Base-by-base conservation (phyloP, 2,888 invertebrate species). In the Strigamia maritima region DNA sequence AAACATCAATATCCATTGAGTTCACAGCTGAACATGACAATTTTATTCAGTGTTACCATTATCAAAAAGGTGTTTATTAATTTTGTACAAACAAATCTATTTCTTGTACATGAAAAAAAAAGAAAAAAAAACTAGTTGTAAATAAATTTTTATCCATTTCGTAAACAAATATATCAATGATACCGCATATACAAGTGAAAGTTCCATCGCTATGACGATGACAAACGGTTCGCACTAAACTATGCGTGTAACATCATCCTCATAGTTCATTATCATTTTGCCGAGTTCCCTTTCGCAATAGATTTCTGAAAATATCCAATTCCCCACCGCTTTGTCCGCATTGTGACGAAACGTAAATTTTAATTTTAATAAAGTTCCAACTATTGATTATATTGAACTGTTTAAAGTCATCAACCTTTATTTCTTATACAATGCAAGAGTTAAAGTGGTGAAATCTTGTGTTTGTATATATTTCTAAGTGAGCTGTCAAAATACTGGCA, bases 71-170 rank as follows among this genome's bases (percentile, higher is more conserved):
- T 28, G 24, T 70, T 70, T 70, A 16, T 70, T 54, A 28, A 70
- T 70, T 70, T 70, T 70, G 28, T 70, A 70, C 70, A 70, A 28
- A 70, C 70, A 70, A 70, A 70, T 70, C 70, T 70, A 70, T 70
- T 70, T 70, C 70, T 70, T 70, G 70, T 70, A 70, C 70, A 70
- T 26, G 28, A 28, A 28, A 14, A 16, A 1, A 26, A 70, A 14
- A 16, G 6, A 26, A 70, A 65, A 24, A 65, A 60, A 70, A 70
- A 24, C 26, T 28, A n/a, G 70, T 70, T 70, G 70, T 70, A 70
- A 70, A 70, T 70, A 70, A 70, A 70, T 70, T 70, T 70, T 70
- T 70, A 70, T 70, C 70, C 26, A 28, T 70, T 70, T 70, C 26
- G 28, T 70, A 28, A 70, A 70, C 70, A 70, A 70, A 26, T 26